Percentiles rank a stretch among this genome's conserved stretches.
Evolutionary conservation across 2,113 vertebrate species (phyloP).

Genomic region (Myrmophylax atrothorax): DNA sequence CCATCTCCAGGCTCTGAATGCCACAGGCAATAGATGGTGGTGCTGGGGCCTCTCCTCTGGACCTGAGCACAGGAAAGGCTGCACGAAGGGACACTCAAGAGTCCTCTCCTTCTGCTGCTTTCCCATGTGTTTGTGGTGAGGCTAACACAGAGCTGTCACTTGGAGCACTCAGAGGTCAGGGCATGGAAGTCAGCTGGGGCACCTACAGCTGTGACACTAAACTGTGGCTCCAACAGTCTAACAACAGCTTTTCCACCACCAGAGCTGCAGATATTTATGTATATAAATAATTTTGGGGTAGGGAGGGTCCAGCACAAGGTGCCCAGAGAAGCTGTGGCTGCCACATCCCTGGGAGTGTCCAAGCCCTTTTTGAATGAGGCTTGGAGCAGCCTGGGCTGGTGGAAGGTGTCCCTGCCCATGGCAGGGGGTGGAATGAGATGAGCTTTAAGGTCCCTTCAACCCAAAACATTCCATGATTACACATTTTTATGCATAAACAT

Average conservation of each 20-base stretch:
- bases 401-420: neutral
- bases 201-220: accelerated
- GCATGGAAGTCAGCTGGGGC: accelerated
- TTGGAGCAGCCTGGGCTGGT: accelerated
- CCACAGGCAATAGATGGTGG: accelerated
- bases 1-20: accelerated
- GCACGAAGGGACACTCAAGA: accelerated
- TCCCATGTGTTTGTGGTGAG: accelerated
- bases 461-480: neutral
- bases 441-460: neutral
- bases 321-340: neutral
- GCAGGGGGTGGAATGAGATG: neutral
- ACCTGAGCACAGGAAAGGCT: neutral
- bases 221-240: accelerated
- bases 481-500: accelerated
- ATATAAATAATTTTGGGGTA: neutral
- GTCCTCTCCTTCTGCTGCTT: neutral
- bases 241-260: neutral
- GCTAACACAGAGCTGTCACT: accelerated
- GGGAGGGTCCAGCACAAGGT: accelerated
- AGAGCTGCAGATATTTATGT: neutral
- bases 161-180: accelerated
- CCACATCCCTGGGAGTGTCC: neutral
- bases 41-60: neutral
- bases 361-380: neutral